These are phyloP conservation scores for Salminus brasiliensis DNA, from an alignment of 2,113 vertebrate species.

Conservation along the genomic window DNA sequence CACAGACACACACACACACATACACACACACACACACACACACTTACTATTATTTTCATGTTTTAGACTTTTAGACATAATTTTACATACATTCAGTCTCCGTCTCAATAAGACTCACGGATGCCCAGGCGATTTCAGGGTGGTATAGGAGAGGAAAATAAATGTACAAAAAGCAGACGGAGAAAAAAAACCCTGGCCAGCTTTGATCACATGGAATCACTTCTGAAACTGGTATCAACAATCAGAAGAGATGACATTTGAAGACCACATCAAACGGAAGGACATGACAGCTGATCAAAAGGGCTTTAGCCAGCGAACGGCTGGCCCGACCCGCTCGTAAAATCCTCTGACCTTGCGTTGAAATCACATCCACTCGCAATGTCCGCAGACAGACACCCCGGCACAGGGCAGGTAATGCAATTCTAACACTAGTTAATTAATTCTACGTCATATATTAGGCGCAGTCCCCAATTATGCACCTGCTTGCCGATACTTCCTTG, in stretches of 20 bases:
- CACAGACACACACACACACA: too few relatives aligned
- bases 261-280: constrained; percentile 67
- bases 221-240: constrained; percentile 41
- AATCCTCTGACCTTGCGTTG: constrained; percentile 19
- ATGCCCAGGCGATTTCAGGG: constrained; percentile 32
- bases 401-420: not conserved
- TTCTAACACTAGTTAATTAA: not conserved
- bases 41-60: too few relatives aligned
- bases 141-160: constrained; percentile 26
- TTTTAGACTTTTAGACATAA: too few relatives aligned
- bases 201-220: constrained; percentile 49
- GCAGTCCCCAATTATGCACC: not conserved
- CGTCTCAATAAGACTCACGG: too few relatives aligned
- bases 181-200: constrained; percentile 48
- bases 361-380: not conserved
- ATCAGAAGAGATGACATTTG: constrained; percentile 51
- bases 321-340: constrained; percentile 4
- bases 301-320: constrained; percentile 19
- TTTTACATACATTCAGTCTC: too few relatives aligned
- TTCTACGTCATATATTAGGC: not conserved
- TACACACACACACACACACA: too few relatives aligned
- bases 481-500: not conserved
- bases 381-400: not conserved
- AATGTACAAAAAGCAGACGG: constrained; percentile 58
- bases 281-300: constrained; percentile 60